Evolutionary conservation across 2,113 vertebrate species (phyloP), one percentile per base, ranked within the genome.

Genomic region (Scomber colias): DNA sequence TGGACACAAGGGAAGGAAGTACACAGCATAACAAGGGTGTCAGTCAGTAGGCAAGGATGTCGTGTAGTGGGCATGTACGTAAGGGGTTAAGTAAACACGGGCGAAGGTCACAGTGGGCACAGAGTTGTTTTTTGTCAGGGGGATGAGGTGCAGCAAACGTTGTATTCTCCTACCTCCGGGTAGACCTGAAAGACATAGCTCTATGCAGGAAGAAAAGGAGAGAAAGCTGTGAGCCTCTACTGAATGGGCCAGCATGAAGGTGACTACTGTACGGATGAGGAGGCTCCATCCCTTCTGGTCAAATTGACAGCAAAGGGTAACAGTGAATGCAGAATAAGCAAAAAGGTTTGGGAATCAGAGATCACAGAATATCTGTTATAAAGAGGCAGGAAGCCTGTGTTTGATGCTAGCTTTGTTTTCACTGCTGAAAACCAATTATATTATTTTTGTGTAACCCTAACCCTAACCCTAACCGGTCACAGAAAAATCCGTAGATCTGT

Each of bases 161-260:
- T 81, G 71, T 86, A 75, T 87, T 86, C 73, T 90, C 93, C 93
- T 95, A 94, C 94, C 94, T 95, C 93, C 84, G 88, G 82, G 90
- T 83, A 1, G 92, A 92, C 92, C 94, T 95, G 93, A 95, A 95
- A 94, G 94, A 95, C 84, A 94, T 57, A 86, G 93, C 90, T 95
- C 92, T 95, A 94, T 57, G 93, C 86, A 11, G 89, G 84, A 83
- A 90, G 83, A 89, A 69, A 90, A 92, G 90, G 85, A 92, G 83
- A 92, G 69, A 93, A 65, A 90, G 83, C 83, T 79, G 89, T 92
- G 83, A 92, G 84, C 85, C 27, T 77, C 81, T 50, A 77, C 40
- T 69, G 72, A 61, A 77, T 15, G 63, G 68, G 73, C 71, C 30
- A 50, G 72, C 44, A 48, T 82, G 83, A 86, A 85, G 72, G 75